These are phyloP conservation scores for Orchestia grillus DNA, from an alignment of 1,140 invertebrate genomes.

Conservation along the genomic window DNA sequence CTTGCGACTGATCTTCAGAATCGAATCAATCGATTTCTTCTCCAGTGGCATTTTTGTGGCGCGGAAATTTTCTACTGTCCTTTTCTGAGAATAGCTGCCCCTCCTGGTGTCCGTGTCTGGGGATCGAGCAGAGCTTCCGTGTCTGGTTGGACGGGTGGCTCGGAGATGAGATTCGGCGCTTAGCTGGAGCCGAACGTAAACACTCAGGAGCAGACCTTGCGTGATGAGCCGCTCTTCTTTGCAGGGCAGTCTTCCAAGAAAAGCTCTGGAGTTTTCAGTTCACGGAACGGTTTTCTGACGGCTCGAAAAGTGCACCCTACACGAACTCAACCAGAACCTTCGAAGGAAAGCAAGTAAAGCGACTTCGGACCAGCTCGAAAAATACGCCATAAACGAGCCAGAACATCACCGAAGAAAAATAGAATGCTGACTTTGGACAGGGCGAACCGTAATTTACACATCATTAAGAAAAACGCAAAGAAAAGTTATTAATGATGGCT, in stretches of 20 bases:
- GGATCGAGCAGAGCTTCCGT: not conserved
- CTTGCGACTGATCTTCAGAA: not conserved
- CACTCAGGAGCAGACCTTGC: not conserved
- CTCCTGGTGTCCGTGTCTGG: not conserved
- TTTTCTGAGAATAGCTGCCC: not conserved
- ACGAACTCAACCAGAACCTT: not conserved
- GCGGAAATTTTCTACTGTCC: not conserved
- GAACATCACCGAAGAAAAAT: not conserved
- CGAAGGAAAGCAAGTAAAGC: not conserved
- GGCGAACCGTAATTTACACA: not conserved
- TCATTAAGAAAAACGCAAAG: not conserved
- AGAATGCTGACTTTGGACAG: not conserved
- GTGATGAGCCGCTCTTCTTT: conserved; percentile 19
- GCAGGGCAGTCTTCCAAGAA: conserved; percentile 14
- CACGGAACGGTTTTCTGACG: not conserved
- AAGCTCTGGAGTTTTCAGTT: not conserved
- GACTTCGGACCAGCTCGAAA: not conserved
- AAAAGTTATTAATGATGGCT: not conserved
- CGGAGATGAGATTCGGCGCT: not conserved
- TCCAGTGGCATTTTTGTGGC: not conserved
- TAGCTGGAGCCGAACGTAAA: not conserved
- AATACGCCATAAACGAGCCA: not conserved
- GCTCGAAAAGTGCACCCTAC: not conserved
- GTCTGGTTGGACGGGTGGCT: not conserved
- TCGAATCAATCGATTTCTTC: not conserved